These are phyloP conservation scores for Ctenopoma kingsleyae DNA, from an alignment of 2,797 vertebrate genomes.

Conservation along the genomic window DNA sequence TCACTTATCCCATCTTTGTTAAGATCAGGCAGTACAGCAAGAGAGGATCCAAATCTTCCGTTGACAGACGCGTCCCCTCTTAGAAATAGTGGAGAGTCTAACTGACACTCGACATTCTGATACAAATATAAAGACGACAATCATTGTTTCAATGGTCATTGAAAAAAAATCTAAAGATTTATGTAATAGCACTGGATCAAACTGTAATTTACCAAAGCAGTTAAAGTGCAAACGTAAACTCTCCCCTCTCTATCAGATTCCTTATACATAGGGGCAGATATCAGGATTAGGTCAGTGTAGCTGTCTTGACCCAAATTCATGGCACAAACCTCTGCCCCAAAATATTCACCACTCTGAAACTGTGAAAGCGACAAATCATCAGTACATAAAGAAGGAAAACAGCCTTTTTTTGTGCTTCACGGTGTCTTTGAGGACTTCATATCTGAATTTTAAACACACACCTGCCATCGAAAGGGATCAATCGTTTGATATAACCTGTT, in stretches of 20 bases:
- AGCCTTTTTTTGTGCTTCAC: neutral
- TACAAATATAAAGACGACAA: conserved; percentile 3
- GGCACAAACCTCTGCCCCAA: conserved; percentile 87
- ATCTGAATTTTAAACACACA: conserved; percentile 21
- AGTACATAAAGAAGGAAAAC: neutral
- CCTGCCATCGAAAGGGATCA: conserved; percentile 55
- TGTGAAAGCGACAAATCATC: conserved; percentile 25
- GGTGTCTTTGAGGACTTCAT: no score
- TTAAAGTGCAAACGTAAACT: conserved; percentile 75
- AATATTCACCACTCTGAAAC: conserved; percentile 89
- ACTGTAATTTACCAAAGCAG: conserved; percentile 51
- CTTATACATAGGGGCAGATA: conserved; percentile 86
- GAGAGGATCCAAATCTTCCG: conserved; percentile 83
- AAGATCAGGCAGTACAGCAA: conserved; percentile 82
- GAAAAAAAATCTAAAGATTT: rapidly evolving
- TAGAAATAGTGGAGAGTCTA: conserved; percentile 49
- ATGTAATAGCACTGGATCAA: neutral
- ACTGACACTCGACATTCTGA: conserved; percentile 58
- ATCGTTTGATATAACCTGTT: rapidly evolving
- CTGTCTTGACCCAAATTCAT: conserved; percentile 77
- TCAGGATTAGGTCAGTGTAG: conserved; percentile 82
- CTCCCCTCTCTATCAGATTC: conserved; percentile 74
- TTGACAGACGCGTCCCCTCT: conserved; percentile 55
- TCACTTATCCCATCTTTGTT: conserved; percentile 77
- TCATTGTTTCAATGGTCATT: neutral